These are phyloP conservation scores for Drosophila kikkawai DNA, from an alignment of 1,140 invertebrate genomes.

Conservation along the genomic window DNA sequence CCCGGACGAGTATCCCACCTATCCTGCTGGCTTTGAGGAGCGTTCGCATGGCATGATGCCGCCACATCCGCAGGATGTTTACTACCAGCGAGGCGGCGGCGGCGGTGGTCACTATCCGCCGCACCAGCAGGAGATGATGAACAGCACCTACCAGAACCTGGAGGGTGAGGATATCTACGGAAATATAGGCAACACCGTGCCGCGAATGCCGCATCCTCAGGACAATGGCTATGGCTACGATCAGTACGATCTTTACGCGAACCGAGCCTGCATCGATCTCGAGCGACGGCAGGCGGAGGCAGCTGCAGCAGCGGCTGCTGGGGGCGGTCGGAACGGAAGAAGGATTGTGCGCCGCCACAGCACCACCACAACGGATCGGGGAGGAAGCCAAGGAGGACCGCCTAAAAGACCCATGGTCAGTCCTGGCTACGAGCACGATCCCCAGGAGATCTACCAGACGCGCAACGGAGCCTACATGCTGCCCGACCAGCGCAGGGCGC, in stretches of 20 bases:
- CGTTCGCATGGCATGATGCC: slow-evolving; percentile 44
- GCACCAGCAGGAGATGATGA: slow-evolving; percentile 71
- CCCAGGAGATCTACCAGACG: slow-evolving; percentile 80
- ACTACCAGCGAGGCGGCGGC: slow-evolving; percentile 45
- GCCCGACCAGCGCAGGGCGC: slow-evolving; percentile 76
- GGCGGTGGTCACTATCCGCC: slow-evolving; percentile 43
- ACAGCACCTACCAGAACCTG: slow-evolving; percentile 83
- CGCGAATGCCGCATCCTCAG: slow-evolving; percentile 44
- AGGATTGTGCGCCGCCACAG: slow-evolving; percentile 80
- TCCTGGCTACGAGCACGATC: slow-evolving; percentile 44
- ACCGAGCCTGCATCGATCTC: slow-evolving; percentile 83
- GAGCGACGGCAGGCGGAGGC: slow-evolving; percentile 78
- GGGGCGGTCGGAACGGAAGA: slow-evolving; percentile 42
- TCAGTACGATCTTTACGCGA: slow-evolving; percentile 84
- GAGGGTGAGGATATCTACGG: slow-evolving; percentile 83
- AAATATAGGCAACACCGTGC: slow-evolving; percentile 66
- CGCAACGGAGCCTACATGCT: slow-evolving; percentile 80
- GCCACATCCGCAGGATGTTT: slow-evolving; percentile 50
- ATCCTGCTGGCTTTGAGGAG: slow-evolving; percentile 71
- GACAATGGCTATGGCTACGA: slow-evolving; percentile 67
- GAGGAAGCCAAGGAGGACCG: slow-evolving; percentile 17
- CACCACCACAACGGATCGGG: slow-evolving; percentile 81
- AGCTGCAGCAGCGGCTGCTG: slow-evolving; percentile 34
- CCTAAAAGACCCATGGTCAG: slow-evolving; percentile 38
- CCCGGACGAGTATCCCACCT: slow-evolving; percentile 80